Evolutionary conservation across 2,113 vertebrate genomes (phyloP).

Genomic region (Erinaceus europaeus): DNA sequence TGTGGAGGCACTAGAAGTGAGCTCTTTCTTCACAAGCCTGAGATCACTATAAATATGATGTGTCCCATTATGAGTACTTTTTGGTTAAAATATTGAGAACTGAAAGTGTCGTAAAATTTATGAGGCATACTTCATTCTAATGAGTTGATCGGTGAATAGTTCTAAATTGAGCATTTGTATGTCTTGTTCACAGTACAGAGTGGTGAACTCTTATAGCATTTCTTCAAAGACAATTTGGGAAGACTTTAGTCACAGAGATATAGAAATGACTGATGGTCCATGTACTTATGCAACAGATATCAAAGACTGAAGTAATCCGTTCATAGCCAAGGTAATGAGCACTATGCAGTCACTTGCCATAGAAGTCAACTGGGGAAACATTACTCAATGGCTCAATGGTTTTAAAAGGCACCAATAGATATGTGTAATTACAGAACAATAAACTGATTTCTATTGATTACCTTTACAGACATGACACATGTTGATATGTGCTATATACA

Average conservation of each 20-base stretch:
- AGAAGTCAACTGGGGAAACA: conserved; percentile 61
- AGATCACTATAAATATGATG: neutral
- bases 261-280: neutral
- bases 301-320: neutral
- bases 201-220: neutral
- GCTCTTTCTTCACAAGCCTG: neutral
- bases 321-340: neutral
- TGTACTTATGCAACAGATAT: neutral
- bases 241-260: neutral
- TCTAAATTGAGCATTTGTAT: neutral
- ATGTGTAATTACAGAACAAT: conserved; percentile 76
- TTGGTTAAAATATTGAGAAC: neutral
- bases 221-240: neutral
- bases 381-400: conserved; percentile 61
- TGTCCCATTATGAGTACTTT: neutral
- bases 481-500: conserved; percentile 32
- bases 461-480: conserved; percentile 66
- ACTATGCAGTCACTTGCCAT: conserved; percentile 47
- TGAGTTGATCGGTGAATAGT: neutral
- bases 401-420: conserved; percentile 75
- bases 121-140: conserved; percentile 16
- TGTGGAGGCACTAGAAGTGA: neutral
- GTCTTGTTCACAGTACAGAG: neutral
- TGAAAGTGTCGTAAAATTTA: neutral
- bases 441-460: conserved; percentile 73